A percentile compares a stretch with the other conserved stretches of the same genome.
Evolutionary conservation across 1,140 invertebrate species (phyloP).

Genomic region (Lethrus apterus): DNA sequence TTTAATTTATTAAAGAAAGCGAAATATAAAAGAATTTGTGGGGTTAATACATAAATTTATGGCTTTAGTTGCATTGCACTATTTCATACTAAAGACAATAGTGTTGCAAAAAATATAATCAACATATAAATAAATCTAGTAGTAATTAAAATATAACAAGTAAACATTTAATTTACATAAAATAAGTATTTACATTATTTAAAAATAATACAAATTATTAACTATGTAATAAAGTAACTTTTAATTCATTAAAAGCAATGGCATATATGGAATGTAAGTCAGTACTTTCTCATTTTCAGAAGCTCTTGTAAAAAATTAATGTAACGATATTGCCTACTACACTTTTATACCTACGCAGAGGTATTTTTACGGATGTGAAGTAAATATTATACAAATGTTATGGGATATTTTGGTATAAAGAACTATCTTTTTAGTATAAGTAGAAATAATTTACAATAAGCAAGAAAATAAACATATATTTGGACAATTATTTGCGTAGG

Average conservation of each 20-base stretch:
- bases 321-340: slow-evolving; percentile 31
- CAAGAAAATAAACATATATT: too few species aligned
- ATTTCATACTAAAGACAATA: too few species aligned
- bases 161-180: neutral
- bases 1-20: too few species aligned
- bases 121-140: neutral
- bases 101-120: slow-evolving; percentile 1
- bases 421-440: too few species aligned
- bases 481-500: too few species aligned
- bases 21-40: too few species aligned
- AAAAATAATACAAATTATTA: neutral
- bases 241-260: slow-evolving; percentile 11
- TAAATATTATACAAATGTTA: too few species aligned
- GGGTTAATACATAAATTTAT: too few species aligned
- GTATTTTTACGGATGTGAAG: too few species aligned
- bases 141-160: neutral
- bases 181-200: slow-evolving; percentile 2
- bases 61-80: too few species aligned
- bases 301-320: slow-evolving; percentile 20
- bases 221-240: neutral
- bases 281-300: slow-evolving; percentile 3
- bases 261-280: slow-evolving; percentile 25
- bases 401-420: too few species aligned
- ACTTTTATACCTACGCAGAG: slow-evolving; percentile 23
- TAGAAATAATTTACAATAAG: too few species aligned